Conservation (phyloP, 2,888 invertebrate genomes). For the Idaea aversata region DNA sequence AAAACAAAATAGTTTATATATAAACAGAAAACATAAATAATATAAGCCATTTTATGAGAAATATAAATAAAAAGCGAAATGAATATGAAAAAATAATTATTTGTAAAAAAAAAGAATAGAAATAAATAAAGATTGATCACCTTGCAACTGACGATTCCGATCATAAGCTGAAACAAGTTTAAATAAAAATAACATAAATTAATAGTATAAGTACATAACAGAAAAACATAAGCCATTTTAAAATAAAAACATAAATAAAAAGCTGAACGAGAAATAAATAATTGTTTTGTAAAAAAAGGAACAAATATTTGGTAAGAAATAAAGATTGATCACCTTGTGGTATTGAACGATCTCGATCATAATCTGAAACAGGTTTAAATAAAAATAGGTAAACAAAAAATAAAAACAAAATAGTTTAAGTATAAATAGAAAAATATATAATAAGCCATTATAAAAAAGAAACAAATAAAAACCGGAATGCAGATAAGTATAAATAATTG, state of each 20-base stretch:
- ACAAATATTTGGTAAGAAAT: constrained; percentile 13
- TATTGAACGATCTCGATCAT: constrained; percentile 18
- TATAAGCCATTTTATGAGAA: too few species aligned
- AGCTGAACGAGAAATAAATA: constrained; percentile 11
- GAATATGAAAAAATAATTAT: constrained; percentile 17
- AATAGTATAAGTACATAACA: too few species aligned
- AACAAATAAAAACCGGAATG: too few species aligned
- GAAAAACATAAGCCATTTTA: too few species aligned
- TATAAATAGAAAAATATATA: too few species aligned
- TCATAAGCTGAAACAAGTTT: constrained; percentile 30
- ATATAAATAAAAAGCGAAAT: not conserved
- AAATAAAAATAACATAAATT: constrained; percentile 14
- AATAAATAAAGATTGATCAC: constrained; percentile 21
- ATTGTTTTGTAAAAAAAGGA: too few species aligned
- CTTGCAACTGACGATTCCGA: constrained; percentile 16
- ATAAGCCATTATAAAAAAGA: too few species aligned
- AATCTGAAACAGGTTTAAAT: constrained; percentile 28
- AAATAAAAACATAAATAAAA: too few species aligned
- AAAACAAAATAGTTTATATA: too few species aligned
- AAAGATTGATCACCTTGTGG: constrained; percentile 23
- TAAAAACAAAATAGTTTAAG: constrained; percentile 3
- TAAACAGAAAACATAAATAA: too few species aligned
- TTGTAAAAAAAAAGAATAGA: not conserved
- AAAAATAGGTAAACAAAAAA: constrained; percentile 19
- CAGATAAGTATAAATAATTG: too few species aligned